phyloP scores from a whole-genome alignment of 35 echinoderm and acorn worm species.

The Ophioderma brevispina region DNA sequence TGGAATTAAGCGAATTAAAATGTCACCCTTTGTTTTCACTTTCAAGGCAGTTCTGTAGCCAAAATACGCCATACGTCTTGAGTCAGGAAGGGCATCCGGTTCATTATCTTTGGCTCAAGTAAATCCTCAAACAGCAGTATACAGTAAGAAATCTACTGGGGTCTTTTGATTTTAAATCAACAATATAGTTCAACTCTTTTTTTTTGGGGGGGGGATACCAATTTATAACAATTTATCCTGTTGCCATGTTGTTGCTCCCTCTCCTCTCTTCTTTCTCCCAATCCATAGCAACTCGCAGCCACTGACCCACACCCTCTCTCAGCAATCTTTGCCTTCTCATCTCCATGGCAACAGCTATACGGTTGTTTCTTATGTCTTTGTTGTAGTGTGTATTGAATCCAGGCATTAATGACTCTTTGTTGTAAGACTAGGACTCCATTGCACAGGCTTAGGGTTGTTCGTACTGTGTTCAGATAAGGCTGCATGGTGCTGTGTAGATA shows the following conservation, averaged over 20 bases:
- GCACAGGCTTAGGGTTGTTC: conserved; percentile 79
- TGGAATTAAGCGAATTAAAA: too few relatives aligned
- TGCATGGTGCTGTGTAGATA: not conserved
- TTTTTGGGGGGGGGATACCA: too few relatives aligned
- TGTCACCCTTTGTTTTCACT: too few relatives aligned
- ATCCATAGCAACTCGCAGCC: conserved; percentile 59
- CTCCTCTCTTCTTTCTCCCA: conserved; percentile 51
- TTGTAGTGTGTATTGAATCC: conserved; percentile 52
- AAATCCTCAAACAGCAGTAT: too few relatives aligned
- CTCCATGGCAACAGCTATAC: conserved; percentile 65
- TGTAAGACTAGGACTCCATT: conserved; percentile 93
- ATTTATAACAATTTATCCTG: too few relatives aligned
- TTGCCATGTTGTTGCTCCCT: conserved; percentile 62
- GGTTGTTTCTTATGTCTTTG: conserved; percentile 70
- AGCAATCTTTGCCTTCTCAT: conserved; percentile 66
- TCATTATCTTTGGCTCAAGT: too few relatives aligned
- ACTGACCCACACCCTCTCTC: conserved; percentile 68
- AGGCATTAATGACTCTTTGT: conserved; percentile 62
- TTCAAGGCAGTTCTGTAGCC: too few relatives aligned
- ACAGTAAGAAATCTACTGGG: too few relatives aligned
- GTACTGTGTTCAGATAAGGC: conserved; percentile 11
- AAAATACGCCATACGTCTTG: too few relatives aligned
- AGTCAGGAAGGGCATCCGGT: too few relatives aligned
- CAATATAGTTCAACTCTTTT: too few relatives aligned
- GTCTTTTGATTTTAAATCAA: too few relatives aligned